Percentiles rank a stretch among this genome's conserved stretches.
Conservation (phyloP, 2,888 invertebrate genomes). For the Nebria salina region DNA sequence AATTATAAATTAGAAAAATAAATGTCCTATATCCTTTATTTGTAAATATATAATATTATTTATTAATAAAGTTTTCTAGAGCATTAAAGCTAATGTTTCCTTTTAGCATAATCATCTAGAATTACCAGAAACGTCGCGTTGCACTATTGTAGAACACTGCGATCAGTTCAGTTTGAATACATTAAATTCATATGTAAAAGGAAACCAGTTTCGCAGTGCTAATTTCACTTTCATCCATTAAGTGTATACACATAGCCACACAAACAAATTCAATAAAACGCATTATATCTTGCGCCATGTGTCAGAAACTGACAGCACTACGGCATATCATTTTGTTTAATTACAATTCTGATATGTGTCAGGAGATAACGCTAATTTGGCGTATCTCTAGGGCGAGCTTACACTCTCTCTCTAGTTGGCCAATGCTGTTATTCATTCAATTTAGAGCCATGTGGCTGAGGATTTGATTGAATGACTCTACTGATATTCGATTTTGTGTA, state of each 20-base stretch:
- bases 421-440: not conserved
- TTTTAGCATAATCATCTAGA: not conserved
- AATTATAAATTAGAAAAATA: not conserved
- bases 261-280: constrained; percentile 43
- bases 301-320: constrained; percentile 23
- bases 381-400: constrained; percentile 29
- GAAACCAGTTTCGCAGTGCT: not conserved
- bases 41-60: not conserved
- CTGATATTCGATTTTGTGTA: not conserved
- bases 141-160: not conserved
- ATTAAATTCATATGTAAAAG: constrained; percentile 1
- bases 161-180: not conserved
- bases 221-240: constrained; percentile 21
- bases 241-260: not conserved
- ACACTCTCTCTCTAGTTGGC: not conserved
- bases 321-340: constrained; percentile 41
- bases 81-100: not conserved
- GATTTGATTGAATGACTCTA: not conserved
- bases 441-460: not conserved
- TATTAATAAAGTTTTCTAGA: not conserved
- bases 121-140: not conserved
- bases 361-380: constrained; percentile 35
- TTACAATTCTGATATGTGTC: constrained; percentile 40
- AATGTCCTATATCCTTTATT: not conserved
- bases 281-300: constrained; percentile 34